A percentile compares a stretch with the other conserved stretches of the same genome.
Conservation (phyloP, 2,888 invertebrate genomes). For the Mantis religiosa region DNA sequence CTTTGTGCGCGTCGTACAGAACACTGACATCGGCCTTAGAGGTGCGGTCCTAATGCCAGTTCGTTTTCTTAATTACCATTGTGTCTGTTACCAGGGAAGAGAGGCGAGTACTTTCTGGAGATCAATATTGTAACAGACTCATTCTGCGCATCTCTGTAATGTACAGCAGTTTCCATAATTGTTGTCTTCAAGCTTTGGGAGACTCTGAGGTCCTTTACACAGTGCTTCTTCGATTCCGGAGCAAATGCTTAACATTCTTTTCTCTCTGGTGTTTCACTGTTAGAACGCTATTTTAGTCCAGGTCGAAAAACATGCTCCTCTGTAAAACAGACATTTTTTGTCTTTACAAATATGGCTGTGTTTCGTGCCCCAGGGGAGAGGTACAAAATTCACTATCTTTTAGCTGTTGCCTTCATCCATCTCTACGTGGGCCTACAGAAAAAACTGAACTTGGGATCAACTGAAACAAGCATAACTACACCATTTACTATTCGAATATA, state of each 20-base stretch:
- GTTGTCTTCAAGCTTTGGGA: neutral
- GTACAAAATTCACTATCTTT: no score
- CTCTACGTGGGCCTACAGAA: no score
- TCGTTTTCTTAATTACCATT: neutral
- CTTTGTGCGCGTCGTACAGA: no score
- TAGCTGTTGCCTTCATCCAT: no score
- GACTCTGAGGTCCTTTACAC: neutral
- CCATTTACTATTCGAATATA: no score
- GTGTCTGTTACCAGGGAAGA: neutral
- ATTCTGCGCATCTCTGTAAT: neutral
- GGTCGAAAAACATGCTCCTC: no score
- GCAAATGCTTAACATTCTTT: neutral
- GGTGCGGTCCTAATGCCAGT: neutral
- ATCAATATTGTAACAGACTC: neutral
- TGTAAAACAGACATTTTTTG: no score
- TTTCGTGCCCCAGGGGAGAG: no score
- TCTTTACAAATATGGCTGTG: no score
- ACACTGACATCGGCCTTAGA: neutral
- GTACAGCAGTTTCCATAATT: neutral
- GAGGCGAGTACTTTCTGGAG: neutral
- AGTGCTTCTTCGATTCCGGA: neutral
- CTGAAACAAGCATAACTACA: no score
- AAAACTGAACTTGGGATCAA: no score
- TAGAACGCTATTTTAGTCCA: no score
- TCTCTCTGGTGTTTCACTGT: neutral